phyloP scores from a whole-genome alignment of 1,140 invertebrate species.

The Parasteatoda tepidariorum region DNA sequence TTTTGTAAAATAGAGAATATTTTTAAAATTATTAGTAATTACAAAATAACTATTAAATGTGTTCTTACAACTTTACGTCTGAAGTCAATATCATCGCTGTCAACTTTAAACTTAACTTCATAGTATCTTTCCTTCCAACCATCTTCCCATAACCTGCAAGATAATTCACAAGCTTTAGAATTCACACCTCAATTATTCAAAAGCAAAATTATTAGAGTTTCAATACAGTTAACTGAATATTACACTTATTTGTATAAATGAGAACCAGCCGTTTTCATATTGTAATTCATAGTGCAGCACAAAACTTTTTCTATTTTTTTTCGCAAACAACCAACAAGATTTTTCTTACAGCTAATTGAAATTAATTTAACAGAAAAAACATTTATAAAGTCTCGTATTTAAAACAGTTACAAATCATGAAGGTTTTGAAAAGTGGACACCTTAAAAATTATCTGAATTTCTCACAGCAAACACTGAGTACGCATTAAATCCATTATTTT shows the following conservation, averaged over 20 bases:
- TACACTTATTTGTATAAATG: neutral
- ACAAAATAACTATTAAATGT: too few species aligned
- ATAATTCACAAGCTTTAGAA: constrained; percentile 13
- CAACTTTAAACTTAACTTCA: constrained; percentile 95
- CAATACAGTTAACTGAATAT: neutral
- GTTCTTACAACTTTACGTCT: constrained; percentile 82
- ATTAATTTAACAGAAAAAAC: neutral
- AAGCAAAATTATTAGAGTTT: neutral
- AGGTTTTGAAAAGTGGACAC: too few species aligned
- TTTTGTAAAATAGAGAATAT: too few species aligned
- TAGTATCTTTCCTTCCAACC: constrained; percentile 99
- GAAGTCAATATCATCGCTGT: constrained; percentile 83
- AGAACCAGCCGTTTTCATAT: neutral
- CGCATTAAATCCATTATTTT: too few species aligned
- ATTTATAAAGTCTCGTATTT: too few species aligned
- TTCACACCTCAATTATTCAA: neutral
- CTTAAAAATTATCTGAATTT: too few species aligned
- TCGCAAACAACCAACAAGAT: neutral
- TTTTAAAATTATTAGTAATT: too few species aligned
- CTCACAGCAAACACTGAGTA: too few species aligned
- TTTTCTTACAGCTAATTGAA: neutral
- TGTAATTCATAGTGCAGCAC: neutral
- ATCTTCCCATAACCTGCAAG: constrained; percentile 87
- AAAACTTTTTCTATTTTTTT: neutral
- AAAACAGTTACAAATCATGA: too few species aligned